Evolutionary conservation across 2,113 vertebrate genomes (phyloP).

Genomic region (Zapus hudsonius): DNA sequence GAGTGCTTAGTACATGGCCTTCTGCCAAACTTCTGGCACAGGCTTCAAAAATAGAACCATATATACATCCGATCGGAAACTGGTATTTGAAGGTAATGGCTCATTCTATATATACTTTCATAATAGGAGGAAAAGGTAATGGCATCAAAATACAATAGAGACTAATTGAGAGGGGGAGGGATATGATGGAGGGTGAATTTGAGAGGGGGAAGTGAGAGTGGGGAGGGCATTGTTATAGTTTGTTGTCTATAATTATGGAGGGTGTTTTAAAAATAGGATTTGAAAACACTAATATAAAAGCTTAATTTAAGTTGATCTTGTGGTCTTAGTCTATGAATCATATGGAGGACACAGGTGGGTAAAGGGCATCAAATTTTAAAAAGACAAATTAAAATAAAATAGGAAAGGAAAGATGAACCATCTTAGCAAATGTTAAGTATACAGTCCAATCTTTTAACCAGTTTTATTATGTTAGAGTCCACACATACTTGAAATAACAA

Average conservation of each 20-base stretch:
- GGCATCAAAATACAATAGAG: too few relatives aligned
- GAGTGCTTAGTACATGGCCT: conserved; percentile 88
- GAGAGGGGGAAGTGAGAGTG: too few relatives aligned
- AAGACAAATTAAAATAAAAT: conserved; percentile 30
- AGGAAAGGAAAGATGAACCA: not conserved
- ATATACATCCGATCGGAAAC: conserved; percentile 80
- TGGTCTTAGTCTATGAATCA: not conserved
- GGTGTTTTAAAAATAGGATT: too few relatives aligned
- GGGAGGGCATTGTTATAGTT: too few relatives aligned
- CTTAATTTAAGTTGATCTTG: conserved; percentile 44
- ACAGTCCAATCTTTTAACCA: not conserved
- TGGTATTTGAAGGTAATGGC: conserved; percentile 87
- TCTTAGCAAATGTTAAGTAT: not conserved
- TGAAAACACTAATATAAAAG: conserved; percentile 10
- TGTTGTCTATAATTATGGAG: too few relatives aligned
- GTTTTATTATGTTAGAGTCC: not conserved
- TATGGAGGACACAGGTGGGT: not conserved
- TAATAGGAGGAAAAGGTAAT: too few relatives aligned
- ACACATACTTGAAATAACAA: not conserved
- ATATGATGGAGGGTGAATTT: too few relatives aligned
- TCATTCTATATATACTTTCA: too few relatives aligned
- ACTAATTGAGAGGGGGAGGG: too few relatives aligned
- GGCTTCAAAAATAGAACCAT: conserved; percentile 83
- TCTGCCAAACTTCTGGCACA: conserved; percentile 88
- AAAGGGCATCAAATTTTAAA: conserved; percentile 5